A percentile compares a stretch with the other conserved stretches of the same genome.
Conservation (phyloP, 2,113 vertebrate genomes). For the Seriola dumerili region DNA sequence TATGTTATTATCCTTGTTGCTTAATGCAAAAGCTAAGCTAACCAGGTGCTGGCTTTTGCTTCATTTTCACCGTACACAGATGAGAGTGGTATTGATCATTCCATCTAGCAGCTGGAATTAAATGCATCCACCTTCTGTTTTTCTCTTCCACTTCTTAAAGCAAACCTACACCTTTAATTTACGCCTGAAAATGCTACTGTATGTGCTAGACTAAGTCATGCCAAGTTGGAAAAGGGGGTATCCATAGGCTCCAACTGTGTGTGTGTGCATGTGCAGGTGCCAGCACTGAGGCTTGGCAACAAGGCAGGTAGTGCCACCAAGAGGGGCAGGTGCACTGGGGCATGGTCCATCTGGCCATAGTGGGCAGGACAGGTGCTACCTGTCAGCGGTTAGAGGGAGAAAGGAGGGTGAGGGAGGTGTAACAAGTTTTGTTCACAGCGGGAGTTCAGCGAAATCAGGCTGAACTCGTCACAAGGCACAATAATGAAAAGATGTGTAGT, state of each 20-base stretch:
- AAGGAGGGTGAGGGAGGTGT: not conserved
- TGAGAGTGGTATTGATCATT: not conserved
- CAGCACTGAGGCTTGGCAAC: slow-evolving; percentile 63
- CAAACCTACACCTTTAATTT: not conserved
- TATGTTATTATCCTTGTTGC: too few species aligned
- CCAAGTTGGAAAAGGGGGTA: slow-evolving; percentile 37
- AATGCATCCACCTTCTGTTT: not conserved
- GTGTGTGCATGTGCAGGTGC: slow-evolving; percentile 42
- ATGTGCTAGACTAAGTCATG: not conserved
- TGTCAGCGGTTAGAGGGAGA: slow-evolving; percentile 56
- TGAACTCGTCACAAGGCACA: slow-evolving; percentile 7
- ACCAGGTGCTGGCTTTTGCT: not conserved
- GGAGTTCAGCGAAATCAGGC: slow-evolving; percentile 9
- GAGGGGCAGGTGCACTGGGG: slow-evolving; percentile 62
- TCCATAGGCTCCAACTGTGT: slow-evolving; percentile 31
- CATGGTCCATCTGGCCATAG: slow-evolving; percentile 73
- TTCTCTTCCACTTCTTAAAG: not conserved
- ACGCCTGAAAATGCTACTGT: not conserved
- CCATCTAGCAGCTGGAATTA: not conserved
- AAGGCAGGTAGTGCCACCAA: slow-evolving; percentile 42
- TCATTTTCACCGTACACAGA: not conserved
- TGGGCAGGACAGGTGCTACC: slow-evolving; percentile 71
- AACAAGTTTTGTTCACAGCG: not conserved
- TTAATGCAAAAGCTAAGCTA: too few species aligned
- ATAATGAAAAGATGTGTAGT: slow-evolving; percentile 24